Evolutionary conservation across 1,140 invertebrate genomes (phyloP).

Genomic region (Babylonia areolata): DNA sequence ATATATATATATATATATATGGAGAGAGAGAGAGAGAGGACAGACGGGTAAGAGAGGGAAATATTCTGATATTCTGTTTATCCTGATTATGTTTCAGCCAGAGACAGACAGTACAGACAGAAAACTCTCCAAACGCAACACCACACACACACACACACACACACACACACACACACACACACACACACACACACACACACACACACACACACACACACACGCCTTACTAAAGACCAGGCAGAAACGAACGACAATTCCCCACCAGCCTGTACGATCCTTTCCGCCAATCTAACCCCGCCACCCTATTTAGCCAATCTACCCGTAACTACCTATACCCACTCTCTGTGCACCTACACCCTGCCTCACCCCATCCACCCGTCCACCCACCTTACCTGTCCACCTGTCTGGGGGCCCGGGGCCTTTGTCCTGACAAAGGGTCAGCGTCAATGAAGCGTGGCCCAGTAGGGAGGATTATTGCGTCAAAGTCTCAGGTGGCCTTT

Average conservation of each 20-base stretch:
- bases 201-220: background rate
- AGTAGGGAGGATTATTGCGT: background rate
- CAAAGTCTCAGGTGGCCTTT: background rate
- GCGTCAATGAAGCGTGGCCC: background rate
- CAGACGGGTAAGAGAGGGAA: too few relatives aligned
- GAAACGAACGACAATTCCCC: background rate
- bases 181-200: background rate
- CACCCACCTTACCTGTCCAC: too few relatives aligned
- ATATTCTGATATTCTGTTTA: too few relatives aligned
- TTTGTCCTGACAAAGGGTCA: background rate
- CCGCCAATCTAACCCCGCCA: background rate
- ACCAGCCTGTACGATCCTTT: background rate
- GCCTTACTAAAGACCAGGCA: background rate
- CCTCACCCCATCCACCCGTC: background rate
- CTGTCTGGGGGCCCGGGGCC: background rate
- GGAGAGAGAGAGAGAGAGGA: too few relatives aligned
- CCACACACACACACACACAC: background rate
- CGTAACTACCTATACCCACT: background rate
- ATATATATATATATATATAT: too few relatives aligned
- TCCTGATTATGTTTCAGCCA: too few relatives aligned
- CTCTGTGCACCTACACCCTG: background rate
- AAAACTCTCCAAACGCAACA: too few relatives aligned
- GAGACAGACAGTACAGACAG: too few relatives aligned
- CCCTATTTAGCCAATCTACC: background rate
- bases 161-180: background rate